Base-by-base conservation (phyloP, 2,888 invertebrate genomes). In the Apotomis capreana region DNA sequence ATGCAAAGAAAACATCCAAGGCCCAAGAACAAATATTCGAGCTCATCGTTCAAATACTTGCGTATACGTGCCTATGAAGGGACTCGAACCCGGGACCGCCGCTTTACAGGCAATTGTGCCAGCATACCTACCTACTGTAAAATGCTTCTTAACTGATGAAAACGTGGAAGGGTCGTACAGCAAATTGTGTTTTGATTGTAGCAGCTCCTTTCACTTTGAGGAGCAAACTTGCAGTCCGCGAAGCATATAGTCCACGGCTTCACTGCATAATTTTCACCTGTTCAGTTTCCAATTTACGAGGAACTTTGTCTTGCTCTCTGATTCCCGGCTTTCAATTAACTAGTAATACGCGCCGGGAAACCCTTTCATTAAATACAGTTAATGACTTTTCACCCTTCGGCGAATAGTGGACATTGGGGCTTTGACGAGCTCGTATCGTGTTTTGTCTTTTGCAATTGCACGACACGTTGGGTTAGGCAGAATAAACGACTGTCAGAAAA, bases 381-480 rank as follows among this genome's bases (percentile, higher is more conserved):
- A 92, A 92, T 92, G 91, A 92, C 91, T 92, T 93, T 92, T 91
- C 89, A 88, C 90, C 91, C 92, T 91, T 87, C 88, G 83, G 75
- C 84, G 87, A 85, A 87, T 89, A 89, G 87, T 92, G 92, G 91
- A 90, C 92, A 90, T 89, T 84, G 84, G 85, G 84, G 87, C 88
- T 86, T 84, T 86, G 83, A 86, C 87, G 84, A 86, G 84, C 80
- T 80, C 78, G 71, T 80, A 81, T 84, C 82, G 84, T 87, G 84
- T 89, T 90, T 88, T 86, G 84, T 86, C 84, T 88, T 87, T 87
- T 86, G 80, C 83, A 82, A 85, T 82, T 78, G 80, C 79, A 81
- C 83, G 79, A 76, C 80, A 79, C 78, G 80, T 80, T 74, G 77
- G 79, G 81, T 84, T 86, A 84, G 78, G 71, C 52, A 72, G 77